Evolutionary conservation across 2,888 invertebrate genomes (phyloP), one percentile per base, ranked within the genome.

Genomic region (Rhyacophila evoluta): DNA sequence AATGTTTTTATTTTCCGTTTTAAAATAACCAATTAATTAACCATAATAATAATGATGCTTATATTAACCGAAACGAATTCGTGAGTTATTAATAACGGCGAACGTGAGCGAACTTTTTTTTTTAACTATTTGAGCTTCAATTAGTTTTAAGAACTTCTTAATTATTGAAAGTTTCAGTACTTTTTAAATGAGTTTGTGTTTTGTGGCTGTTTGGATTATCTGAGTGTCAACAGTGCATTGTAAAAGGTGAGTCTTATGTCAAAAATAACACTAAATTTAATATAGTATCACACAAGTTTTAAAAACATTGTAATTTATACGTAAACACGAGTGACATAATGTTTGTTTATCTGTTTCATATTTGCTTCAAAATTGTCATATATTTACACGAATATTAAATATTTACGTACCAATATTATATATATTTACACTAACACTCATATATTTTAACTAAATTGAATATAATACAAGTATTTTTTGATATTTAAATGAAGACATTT

Each of bases 151-250:
- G 25, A 55, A 55, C 55, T 55, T 55, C 15, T 55, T 55, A 55
- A 55, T n/a, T n/a, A n/a, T 55, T 55, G 25, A 55, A 55, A 25
- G 55, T 19, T 55, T 55, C 55, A 8, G 55, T 55, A 55, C 55
- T 55, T 55, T 55, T 55, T 10, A 55, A 4, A 55, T 55, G 10
- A 55, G 55, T 55, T 55, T 55, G 55, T 55, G 25, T 12, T 19
- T 55, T 55, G 10, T 55, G 55, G 55, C 55, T 55, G 55, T 19
- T 55, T 55, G 55, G 55, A 55, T 55, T 55, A 55, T 55, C 55
- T 55, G 25, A 55, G 19, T 55, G 55, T 10, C 55, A 25, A 25
- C 55, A n/a, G 55, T 25, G 6, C 55, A 55, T 55, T 8, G 2
- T 55, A 55, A 19, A 55, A 55, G 55, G 55, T 55, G 10, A 55